phyloP scores from a whole-genome alignment of 2,113 vertebrate species.

The Bucco capensis region DNA sequence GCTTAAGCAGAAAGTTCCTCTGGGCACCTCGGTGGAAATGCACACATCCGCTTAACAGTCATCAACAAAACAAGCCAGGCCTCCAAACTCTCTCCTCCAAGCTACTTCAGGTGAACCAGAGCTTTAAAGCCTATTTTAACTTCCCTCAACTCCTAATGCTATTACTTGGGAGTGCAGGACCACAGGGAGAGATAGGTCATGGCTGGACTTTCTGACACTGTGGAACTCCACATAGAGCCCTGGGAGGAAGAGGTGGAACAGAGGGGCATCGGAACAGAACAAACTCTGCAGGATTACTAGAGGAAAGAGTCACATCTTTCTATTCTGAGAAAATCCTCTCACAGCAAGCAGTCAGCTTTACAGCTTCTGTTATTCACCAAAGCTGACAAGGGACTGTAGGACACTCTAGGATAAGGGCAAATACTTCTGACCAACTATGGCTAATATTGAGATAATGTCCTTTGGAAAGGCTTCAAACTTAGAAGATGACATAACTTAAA shows the following conservation, averaged over 20 bases:
- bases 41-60: background rate
- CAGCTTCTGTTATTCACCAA: background rate
- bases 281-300: background rate
- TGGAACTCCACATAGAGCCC: background rate
- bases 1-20: background rate
- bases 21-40: background rate
- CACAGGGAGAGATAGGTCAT: background rate
- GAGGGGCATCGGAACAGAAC: background rate
- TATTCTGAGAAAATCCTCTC: slow-evolving; percentile 23
- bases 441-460: background rate
- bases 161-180: background rate
- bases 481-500: background rate
- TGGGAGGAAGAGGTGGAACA: background rate
- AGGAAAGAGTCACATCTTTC: background rate
- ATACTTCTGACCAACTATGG: background rate
- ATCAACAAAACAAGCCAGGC: background rate
- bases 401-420: background rate
- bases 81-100: background rate
- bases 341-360: background rate
- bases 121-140: background rate
- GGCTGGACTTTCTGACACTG: background rate
- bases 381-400: background rate
- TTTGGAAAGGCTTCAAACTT: background rate
- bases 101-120: background rate
- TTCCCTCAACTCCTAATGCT: background rate